Base-by-base conservation (phyloP, 1,140 invertebrate species). In the Teleogryllus occipitalis region DNA sequence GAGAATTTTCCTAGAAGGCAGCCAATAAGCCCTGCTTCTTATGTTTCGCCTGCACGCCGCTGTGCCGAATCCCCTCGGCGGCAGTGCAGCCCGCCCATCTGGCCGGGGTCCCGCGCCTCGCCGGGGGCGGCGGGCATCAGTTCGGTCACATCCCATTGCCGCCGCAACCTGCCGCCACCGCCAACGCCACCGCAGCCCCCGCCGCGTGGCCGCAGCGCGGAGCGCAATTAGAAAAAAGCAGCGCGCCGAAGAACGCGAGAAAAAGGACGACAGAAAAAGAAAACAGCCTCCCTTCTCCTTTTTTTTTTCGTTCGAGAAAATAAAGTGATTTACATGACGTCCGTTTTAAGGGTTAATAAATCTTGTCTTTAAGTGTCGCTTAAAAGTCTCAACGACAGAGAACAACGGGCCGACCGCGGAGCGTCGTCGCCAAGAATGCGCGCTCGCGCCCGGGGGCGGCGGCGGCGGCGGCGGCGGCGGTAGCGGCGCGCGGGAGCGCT, bases 251-350 rank as follows among this genome's bases (percentile, higher is more conserved):
- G 54, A 65, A 65, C 54, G 54, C 54, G 54, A 65, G 54, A 65
- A 65, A 65, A 65, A 65, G 7, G 18, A 65, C 54, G 54, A 65
- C 54, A 65, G 18, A 65, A 65, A 65, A 65, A 18, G 54, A 65
- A 65, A 65, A 10, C 54, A 65, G 54, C 54, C 54, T 39, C 27
- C 54, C 54, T 65, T 65, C 54, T 65, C 54, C 54, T 65, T 65
- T 65, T 65, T 65, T 65, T 18, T 39, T 39, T 39, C 27, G 27
- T 18, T 18, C 54, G 54, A 65, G 54, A 65, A 65, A 65, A 65
- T 65, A 65, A 65, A 65, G 54, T 65, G 54, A 65, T 65, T 65
- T 65, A 65, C 54, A 65, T 65, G 54, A 65, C 54, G 54, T 65
- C 54, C 54, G 54, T 18, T 65, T 65, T 65, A 65, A 65, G 54